Evolutionary conservation across 2,888 invertebrate genomes (phyloP).

Genomic region (Drosophila borborema): DNA sequence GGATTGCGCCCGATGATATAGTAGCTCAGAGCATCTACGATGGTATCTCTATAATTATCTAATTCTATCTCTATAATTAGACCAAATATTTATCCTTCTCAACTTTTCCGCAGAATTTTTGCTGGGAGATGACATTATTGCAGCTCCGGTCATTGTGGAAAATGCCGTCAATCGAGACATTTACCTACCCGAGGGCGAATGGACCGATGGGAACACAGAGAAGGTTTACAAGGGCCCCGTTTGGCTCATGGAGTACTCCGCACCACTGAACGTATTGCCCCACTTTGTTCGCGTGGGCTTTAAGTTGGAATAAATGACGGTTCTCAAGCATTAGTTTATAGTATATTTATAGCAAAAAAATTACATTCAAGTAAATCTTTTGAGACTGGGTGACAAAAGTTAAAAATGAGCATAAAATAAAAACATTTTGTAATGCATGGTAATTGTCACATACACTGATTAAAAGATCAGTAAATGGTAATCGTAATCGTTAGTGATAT

Average conservation of each 20-base stretch:
- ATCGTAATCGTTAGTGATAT: not conserved
- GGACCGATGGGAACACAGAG: conserved; percentile 88
- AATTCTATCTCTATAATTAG: too few species aligned
- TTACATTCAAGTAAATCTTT: not conserved
- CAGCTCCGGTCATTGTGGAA: conserved; percentile 91
- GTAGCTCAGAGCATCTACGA: conserved; percentile 87
- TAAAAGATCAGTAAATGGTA: not conserved
- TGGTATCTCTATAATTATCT: too few species aligned
- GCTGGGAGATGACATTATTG: conserved; percentile 91
- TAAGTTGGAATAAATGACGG: conserved; percentile 34
- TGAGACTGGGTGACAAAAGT: not conserved
- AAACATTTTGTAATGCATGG: not conserved
- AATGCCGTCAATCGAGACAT: conserved; percentile 88
- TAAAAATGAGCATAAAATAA: not conserved
- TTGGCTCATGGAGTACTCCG: conserved; percentile 88
- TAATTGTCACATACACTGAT: not conserved
- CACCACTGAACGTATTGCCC: conserved; percentile 89
- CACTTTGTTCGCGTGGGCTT: conserved; percentile 87
- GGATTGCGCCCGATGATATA: conserved; percentile 90
- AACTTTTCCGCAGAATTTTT: conserved; percentile 88
- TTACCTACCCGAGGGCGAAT: conserved; percentile 91
- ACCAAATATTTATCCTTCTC: too few species aligned
- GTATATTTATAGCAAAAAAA: not conserved
- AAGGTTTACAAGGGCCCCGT: conserved; percentile 86
- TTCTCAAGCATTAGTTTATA: not conserved